phyloP scores from a whole-genome alignment of 2,888 invertebrate genomes.

The Parnassius orleans region DNA sequence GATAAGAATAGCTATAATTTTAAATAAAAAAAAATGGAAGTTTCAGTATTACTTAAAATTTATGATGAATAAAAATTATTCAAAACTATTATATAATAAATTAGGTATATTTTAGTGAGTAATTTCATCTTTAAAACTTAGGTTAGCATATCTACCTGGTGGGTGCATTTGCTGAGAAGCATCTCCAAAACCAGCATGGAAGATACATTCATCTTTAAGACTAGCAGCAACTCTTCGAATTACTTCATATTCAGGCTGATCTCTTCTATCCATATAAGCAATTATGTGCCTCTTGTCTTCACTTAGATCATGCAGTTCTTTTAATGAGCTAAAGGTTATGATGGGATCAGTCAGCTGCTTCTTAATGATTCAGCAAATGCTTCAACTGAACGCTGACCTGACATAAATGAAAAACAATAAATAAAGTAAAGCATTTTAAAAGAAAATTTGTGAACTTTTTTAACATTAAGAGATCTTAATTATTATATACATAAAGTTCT shows the following conservation, averaged over 20 bases:
- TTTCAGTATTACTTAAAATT: too few species aligned
- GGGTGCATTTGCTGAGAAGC: constrained; percentile 92
- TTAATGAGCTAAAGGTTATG: constrained; percentile 86
- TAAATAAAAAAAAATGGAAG: too few species aligned
- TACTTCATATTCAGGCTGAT: constrained; percentile 89
- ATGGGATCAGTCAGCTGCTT: constrained; percentile 94
- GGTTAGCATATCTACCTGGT: constrained; percentile 76
- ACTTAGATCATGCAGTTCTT: constrained; percentile 87
- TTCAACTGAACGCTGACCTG: constrained; percentile 90
- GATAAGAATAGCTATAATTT: too few species aligned
- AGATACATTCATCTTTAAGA: constrained; percentile 97
- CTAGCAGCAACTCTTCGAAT: constrained; percentile 91
- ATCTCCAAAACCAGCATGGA: constrained; percentile 94
- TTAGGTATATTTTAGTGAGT: too few species aligned
- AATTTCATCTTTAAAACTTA: not conserved
- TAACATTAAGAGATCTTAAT: too few species aligned
- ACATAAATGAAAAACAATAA: constrained; percentile 18
- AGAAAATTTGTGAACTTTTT: too few species aligned
- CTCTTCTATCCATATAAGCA: constrained; percentile 92
- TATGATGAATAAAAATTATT: too few species aligned
- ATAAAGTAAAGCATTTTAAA: not conserved
- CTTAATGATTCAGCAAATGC: constrained; percentile 93
- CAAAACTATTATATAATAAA: too few species aligned
- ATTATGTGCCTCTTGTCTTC: constrained; percentile 92
- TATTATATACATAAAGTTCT: too few species aligned